Evolutionary conservation across 1,140 invertebrate genomes (phyloP), one percentile per base, ranked within the genome.

Genomic region (Hylaeus volcanicus): DNA sequence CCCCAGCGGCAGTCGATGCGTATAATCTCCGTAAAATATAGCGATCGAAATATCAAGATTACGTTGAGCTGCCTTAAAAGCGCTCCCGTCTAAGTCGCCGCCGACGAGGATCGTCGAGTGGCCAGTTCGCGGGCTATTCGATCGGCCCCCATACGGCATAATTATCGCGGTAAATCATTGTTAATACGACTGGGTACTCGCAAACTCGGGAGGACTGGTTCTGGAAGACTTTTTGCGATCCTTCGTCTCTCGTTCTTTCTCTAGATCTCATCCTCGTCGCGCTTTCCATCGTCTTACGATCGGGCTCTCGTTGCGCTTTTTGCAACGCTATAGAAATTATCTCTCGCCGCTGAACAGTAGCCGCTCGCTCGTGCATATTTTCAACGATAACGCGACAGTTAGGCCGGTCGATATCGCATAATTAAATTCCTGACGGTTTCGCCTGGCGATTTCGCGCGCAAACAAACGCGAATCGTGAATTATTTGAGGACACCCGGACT

Each of bases 101-200:
- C 4, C 4, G 6, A 64, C 39, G 61, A 64, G 61, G 15, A 64
- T 64, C 15, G 39, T 63, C 39, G 41, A 63, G 5, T 63, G 3
- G 12, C 61, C 61, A 63, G 39, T 43, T 64, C 61, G 61, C 14
- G 41, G 61, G 61, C n/a, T 37, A 39, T 66, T 56, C 65, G 60
- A 61, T 26, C 41, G 60, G n/a, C 51, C 51, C 51, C 11, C 51
- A 9, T 9, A 11, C 9, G 0, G 9, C 41, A 68, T 74, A 85
- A 85, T 85, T 71, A 79, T 75, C 72, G 76, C 66, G 5, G 53
- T 71, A 75, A 85, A 80, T 85, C 82, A 84, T 84, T 75, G 45
- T 66, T 72, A 80, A 75, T 61, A 60, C 77, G 66, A n/a, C 61
- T 55, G 26, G 55, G 11, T 55, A 11, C 41, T 12, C 56, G 5